Conservation (phyloP, 2,888 invertebrate species). For the Leucoma salicis region DNA sequence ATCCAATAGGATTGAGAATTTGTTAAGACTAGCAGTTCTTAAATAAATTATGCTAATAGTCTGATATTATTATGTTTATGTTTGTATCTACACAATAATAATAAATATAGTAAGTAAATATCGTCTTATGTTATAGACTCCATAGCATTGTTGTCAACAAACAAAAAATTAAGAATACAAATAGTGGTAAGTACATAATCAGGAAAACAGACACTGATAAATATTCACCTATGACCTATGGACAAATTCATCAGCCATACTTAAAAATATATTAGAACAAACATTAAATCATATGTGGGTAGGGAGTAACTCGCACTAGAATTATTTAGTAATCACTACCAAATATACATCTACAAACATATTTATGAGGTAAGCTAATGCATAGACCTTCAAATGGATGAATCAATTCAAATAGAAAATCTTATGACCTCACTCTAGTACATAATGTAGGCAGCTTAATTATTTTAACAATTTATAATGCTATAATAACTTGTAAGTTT, state of each 20-base stretch:
- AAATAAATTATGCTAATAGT: too few relatives aligned
- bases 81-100: too few relatives aligned
- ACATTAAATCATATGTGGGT: constrained; percentile 14
- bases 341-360: constrained; percentile 16
- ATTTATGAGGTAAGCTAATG: constrained; percentile 35
- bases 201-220: constrained; percentile 26
- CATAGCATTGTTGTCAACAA: too few relatives aligned
- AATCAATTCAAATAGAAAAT: constrained; percentile 54
- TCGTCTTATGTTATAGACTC: too few relatives aligned
- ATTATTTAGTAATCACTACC: constrained; percentile 2
- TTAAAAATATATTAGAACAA: constrained; percentile 4
- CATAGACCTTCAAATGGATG: constrained; percentile 49
- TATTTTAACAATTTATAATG: background rate
- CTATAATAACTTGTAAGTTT: constrained; percentile 9
- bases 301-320: constrained; percentile 11
- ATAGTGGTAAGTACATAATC: constrained; percentile 5
- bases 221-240: constrained; percentile 37
- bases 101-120: too few relatives aligned
- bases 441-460: background rate
- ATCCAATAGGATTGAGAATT: too few relatives aligned
- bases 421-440: constrained; percentile 38
- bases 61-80: too few relatives aligned
- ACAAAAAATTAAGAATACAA: constrained; percentile 4
- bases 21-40: too few relatives aligned
- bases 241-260: constrained; percentile 27